A percentile compares a stretch with the other conserved stretches of the same genome.
phyloP scores from a whole-genome alignment of 2,888 invertebrate genomes.

The Microdon myrmicae region DNA sequence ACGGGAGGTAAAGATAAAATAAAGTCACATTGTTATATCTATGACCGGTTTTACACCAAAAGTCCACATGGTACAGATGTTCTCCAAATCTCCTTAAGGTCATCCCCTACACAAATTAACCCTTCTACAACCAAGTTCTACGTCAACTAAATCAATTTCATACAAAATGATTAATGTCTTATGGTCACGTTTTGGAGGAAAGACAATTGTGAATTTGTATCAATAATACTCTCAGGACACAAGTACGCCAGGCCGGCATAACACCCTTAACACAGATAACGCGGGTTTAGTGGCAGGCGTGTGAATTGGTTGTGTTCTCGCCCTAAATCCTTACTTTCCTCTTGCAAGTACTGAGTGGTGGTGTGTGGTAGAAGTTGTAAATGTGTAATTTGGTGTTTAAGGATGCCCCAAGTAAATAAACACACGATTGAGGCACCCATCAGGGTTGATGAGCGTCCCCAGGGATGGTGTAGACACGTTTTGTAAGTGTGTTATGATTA shows the following conservation, averaged over 20 bases:
- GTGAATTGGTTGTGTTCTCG: constrained; percentile 43
- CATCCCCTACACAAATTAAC: background rate
- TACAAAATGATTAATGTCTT: constrained; percentile 25
- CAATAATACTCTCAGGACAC: constrained; percentile 23
- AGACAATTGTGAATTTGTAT: constrained; percentile 29
- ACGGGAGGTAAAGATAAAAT: too few relatives aligned
- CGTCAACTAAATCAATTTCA: constrained; percentile 2
- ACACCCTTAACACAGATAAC: constrained; percentile 12
- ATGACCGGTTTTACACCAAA: too few relatives aligned
- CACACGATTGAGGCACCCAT: constrained; percentile 14
- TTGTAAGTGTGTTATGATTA: constrained; percentile 44
- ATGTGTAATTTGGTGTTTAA: constrained; percentile 41
- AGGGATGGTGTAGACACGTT: constrained; percentile 41
- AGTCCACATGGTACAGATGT: background rate
- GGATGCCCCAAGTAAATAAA: constrained; percentile 30
- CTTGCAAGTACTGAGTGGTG: constrained; percentile 21
- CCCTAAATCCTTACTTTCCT: constrained; percentile 10
- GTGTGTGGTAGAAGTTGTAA: constrained; percentile 30
- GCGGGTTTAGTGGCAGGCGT: constrained; percentile 25
- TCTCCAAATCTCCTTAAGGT: background rate
- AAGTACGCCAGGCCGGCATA: background rate
- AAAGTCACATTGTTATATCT: too few relatives aligned
- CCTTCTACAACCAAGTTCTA: background rate
- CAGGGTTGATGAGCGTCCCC: constrained; percentile 29
- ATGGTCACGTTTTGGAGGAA: constrained; percentile 6